phyloP scores from a whole-genome alignment of 2,888 invertebrate genomes.

The Philereme vetulata region DNA sequence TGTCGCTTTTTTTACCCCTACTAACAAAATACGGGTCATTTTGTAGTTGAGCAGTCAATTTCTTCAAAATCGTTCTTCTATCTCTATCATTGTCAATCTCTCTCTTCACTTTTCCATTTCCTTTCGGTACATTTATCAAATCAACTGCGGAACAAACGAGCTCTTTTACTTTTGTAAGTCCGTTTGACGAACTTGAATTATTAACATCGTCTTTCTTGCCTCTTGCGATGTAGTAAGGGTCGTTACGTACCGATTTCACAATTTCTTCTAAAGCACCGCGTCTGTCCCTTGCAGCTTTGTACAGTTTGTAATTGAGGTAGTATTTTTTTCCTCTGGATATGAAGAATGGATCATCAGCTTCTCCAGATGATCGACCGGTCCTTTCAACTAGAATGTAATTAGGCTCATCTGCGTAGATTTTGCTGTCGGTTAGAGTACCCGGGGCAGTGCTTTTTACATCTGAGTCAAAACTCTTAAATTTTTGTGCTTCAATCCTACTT shows the following conservation, averaged over 20 bases:
- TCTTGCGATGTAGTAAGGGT: conserved; percentile 80
- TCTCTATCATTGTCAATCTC: conserved; percentile 68
- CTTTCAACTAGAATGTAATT: conserved; percentile 78
- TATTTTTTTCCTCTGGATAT: conserved; percentile 73
- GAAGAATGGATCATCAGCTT: conserved; percentile 67
- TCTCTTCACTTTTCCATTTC: conserved; percentile 57
- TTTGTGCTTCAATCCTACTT: conserved; percentile 35
- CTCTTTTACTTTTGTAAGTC: conserved; percentile 60
- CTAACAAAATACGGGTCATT: conserved; percentile 76
- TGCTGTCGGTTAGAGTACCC: conserved; percentile 63
- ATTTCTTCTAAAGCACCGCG: conserved; percentile 74
- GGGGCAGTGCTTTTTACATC: conserved; percentile 48
- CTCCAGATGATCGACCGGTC: conserved; percentile 69
- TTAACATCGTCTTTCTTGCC: conserved; percentile 69
- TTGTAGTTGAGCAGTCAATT: conserved; percentile 71
- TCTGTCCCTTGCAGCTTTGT: conserved; percentile 61
- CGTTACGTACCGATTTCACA: conserved; percentile 74
- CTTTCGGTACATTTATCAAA: conserved; percentile 50
- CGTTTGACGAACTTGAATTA: conserved; percentile 43
- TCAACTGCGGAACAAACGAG: conserved; percentile 68
- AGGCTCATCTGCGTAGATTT: conserved; percentile 81
- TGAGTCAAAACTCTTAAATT: conserved; percentile 24
- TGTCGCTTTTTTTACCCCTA: conserved; percentile 67
- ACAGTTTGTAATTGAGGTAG: conserved; percentile 47
- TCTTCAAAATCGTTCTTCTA: conserved; percentile 68